These are phyloP conservation scores for Nematostella vectensis DNA, from an alignment of 92 coral and sea anemone species.

Conservation along the genomic window DNA sequence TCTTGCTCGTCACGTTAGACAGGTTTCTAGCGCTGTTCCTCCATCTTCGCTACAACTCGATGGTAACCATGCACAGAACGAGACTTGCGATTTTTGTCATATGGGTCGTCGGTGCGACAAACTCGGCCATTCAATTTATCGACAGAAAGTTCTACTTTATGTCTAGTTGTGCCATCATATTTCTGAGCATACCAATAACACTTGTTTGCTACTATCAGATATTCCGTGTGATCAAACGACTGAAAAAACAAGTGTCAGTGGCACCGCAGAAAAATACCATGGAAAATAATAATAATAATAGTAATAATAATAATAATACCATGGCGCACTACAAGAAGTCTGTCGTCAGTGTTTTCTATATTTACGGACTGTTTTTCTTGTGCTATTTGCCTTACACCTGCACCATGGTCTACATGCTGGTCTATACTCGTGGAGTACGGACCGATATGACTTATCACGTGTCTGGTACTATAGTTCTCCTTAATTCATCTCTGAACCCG, in stretches of 20 bases:
- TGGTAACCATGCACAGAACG: neutral
- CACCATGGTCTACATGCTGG: conserved; percentile 1
- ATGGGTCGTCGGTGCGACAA: neutral
- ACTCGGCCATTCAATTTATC: neutral
- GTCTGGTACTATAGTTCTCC: neutral
- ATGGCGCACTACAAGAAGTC: conserved; percentile 2
- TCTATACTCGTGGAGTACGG: neutral
- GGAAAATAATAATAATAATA: neutral
- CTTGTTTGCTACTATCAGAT: neutral
- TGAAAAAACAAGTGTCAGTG: neutral
- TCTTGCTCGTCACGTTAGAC: neutral
- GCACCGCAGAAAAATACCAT: neutral
- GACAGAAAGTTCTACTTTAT: neutral
- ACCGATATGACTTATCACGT: conserved; percentile 3
- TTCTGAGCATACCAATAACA: neutral
- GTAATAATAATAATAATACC: neutral
- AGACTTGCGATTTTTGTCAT: neutral
- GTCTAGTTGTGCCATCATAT: neutral
- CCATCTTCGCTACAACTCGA: neutral
- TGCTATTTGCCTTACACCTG: conserved; percentile 1
- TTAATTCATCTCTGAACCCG: conserved; percentile 2
- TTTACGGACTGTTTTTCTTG: conserved; percentile 1
- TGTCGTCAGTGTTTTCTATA: neutral
- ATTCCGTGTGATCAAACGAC: neutral
- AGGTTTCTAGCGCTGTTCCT: neutral